phyloP scores from a whole-genome alignment of 2,797 vertebrate species.

The Trachops cirrhosus region DNA sequence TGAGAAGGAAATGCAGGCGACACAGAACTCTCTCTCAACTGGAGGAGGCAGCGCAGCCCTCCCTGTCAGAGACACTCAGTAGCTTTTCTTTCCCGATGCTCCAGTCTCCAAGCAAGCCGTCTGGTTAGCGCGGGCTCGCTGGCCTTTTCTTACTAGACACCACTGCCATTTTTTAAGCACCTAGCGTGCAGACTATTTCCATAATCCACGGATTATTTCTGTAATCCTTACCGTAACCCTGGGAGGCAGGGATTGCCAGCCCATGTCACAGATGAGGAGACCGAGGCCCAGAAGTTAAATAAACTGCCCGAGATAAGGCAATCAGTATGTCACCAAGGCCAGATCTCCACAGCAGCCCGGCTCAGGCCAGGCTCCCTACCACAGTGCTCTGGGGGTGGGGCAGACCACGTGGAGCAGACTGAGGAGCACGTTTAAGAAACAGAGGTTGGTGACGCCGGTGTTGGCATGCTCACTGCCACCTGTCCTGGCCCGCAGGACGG shows the following conservation, averaged over 20 bases:
- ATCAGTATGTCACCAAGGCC: background rate
- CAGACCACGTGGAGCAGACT: background rate
- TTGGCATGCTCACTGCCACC: too few relatives aligned
- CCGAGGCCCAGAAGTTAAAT: background rate
- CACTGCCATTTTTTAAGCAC: background rate
- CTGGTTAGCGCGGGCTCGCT: background rate
- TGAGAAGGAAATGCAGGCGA: background rate
- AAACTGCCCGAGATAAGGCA: background rate
- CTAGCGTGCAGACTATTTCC: background rate
- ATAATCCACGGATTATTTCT: background rate
- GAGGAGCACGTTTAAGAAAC: background rate
- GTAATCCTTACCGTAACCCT: background rate
- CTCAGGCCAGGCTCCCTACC: background rate
- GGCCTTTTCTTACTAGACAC: background rate
- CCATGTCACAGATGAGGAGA: background rate
- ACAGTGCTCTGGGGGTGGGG: rapidly evolving
- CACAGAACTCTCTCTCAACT: background rate
- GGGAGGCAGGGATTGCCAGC: background rate
- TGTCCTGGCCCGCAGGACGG: too few relatives aligned
- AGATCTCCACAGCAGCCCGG: background rate
- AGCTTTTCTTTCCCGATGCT: background rate
- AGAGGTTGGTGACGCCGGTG: background rate
- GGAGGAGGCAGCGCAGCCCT: background rate
- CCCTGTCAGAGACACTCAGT: background rate
- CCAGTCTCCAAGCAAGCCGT: background rate